Evolutionary conservation across 2,797 vertebrate genomes (phyloP).

Genomic region (Pipistrellus kuhlii): DNA sequence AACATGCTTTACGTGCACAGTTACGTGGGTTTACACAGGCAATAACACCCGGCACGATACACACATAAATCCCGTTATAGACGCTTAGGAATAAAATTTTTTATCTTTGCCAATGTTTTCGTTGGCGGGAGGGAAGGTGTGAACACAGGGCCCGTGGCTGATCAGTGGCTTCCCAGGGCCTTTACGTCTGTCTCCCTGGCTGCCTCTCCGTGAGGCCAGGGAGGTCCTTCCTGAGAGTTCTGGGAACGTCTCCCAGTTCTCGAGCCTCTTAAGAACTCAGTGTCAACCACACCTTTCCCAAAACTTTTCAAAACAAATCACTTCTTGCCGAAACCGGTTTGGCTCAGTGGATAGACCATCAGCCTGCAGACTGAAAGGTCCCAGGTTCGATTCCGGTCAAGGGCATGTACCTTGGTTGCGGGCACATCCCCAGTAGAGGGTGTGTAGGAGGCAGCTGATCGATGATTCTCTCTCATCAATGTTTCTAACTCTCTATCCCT

Average conservation of each 20-base stretch:
- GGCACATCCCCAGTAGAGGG: no score
- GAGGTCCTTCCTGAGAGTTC: slow-evolving; percentile 39
- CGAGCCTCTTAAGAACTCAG: neutral
- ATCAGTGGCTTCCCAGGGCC: neutral
- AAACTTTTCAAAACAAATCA: slow-evolving; percentile 73
- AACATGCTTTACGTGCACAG: slow-evolving; percentile 77
- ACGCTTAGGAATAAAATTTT: slow-evolving; percentile 81
- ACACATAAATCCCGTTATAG: slow-evolving; percentile 81
- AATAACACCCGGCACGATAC: slow-evolving; percentile 75
- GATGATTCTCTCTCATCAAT: no score
- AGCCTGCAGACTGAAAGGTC: no score
- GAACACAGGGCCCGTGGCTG: neutral
- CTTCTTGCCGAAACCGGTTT: neutral
- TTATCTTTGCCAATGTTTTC: slow-evolving; percentile 76
- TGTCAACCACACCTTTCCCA: slow-evolving; percentile 52
- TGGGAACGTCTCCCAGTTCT: slow-evolving; percentile 30
- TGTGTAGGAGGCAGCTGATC: no score
- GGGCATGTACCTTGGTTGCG: neutral
- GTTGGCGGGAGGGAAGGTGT: slow-evolving; percentile 66
- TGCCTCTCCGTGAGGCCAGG: neutral
- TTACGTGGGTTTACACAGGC: slow-evolving; percentile 72
- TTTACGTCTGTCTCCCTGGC: neutral
- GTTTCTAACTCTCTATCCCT: no score
- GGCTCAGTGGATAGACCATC: no score
- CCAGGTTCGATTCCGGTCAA: no score